Evolutionary conservation across 2,113 vertebrate genomes (phyloP).

Genomic region (Aspiorhynchus laticeps): DNA sequence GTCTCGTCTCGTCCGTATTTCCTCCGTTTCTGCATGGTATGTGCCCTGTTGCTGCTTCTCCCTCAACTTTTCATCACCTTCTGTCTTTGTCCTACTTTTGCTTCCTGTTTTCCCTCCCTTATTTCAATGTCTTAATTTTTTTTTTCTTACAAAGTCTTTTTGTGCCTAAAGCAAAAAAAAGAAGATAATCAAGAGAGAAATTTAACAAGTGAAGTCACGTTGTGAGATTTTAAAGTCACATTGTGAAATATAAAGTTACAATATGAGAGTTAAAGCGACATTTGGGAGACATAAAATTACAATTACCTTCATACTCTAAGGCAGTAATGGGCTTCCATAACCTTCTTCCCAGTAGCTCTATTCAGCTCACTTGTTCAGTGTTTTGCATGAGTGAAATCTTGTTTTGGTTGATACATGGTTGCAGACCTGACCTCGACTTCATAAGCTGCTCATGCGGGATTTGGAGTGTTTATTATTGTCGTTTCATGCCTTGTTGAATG

Average conservation of each 20-base stretch:
- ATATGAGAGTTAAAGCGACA: background rate
- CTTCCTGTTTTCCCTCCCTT: background rate
- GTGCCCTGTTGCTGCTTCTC: background rate
- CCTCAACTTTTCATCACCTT: background rate
- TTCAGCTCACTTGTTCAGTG: background rate
- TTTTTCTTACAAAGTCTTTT: background rate
- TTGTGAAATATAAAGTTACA: background rate
- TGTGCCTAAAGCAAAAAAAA: background rate
- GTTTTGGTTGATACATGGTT: background rate
- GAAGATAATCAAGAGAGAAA: background rate
- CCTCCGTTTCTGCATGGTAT: background rate
- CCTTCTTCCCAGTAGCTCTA: background rate
- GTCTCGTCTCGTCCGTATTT: background rate
- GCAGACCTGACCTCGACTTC: slow-evolving; percentile 1
- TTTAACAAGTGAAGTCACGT: background rate
- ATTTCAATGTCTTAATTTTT: slow-evolving; percentile 30
- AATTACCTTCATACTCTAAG: background rate
- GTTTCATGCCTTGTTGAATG: slow-evolving; percentile 16
- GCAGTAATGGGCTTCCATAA: background rate
- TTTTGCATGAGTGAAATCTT: slow-evolving; percentile 6
- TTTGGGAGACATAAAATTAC: background rate
- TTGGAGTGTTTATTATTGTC: slow-evolving; percentile 1
- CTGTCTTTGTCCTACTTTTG: slow-evolving; percentile 28
- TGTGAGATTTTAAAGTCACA: background rate
- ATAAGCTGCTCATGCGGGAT: background rate